Conservation (phyloP, 1,140 invertebrate species). For the Calosoma granatense region DNA sequence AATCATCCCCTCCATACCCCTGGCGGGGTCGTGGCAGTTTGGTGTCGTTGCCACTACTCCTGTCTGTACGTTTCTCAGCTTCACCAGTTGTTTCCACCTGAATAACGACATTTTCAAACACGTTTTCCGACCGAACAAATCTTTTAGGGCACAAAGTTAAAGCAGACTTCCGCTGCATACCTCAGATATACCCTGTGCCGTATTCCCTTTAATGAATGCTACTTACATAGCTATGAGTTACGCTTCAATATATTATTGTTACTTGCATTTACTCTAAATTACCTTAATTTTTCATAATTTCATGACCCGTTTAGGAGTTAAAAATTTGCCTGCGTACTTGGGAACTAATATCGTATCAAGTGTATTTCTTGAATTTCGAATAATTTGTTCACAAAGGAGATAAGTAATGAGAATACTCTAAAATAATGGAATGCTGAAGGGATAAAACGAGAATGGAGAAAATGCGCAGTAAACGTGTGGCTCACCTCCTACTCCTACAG, state of each 20-base stretch:
- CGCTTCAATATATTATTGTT: too few species aligned
- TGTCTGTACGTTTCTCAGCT: background rate
- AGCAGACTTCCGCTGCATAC: background rate
- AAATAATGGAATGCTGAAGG: background rate
- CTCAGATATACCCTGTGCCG: too few species aligned
- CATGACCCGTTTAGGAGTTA: too few species aligned
- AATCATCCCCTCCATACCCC: background rate
- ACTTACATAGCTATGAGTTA: too few species aligned
- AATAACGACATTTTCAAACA: conserved; percentile 3
- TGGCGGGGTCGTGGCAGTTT: background rate
- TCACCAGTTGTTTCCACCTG: background rate
- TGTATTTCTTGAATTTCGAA: too few species aligned
- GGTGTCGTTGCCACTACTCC: background rate
- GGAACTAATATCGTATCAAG: too few species aligned
- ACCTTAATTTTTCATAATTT: too few species aligned
- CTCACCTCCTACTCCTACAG: background rate
- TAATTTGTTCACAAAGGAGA: too few species aligned
- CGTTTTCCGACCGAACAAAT: conserved; percentile 4
- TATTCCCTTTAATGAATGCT: too few species aligned
- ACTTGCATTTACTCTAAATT: too few species aligned
- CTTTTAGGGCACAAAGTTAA: conserved; percentile 7
- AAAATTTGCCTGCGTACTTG: too few species aligned
- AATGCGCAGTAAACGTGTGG: background rate
- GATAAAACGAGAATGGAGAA: background rate
- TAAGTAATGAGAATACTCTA: background rate